These are phyloP conservation scores for Drosophila willistoni DNA, from an alignment of 1,140 invertebrate genomes.

Conservation along the genomic window DNA sequence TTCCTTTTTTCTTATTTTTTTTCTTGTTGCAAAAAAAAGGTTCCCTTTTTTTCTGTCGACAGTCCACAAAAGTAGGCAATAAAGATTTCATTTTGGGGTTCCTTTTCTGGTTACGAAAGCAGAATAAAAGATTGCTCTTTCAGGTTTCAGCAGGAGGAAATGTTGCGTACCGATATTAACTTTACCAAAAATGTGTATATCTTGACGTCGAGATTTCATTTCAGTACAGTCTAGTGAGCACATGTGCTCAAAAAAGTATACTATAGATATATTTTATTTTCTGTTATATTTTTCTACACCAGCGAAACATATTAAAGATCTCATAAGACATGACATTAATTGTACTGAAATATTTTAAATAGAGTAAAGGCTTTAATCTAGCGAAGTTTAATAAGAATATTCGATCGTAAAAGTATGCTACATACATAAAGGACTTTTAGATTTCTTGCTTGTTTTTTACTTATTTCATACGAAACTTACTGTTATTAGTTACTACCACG, in stretches of 20 bases:
- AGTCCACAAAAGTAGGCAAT: background rate
- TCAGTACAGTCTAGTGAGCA: background rate
- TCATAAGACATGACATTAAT: too few relatives aligned
- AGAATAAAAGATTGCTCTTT: background rate
- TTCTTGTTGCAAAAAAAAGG: background rate
- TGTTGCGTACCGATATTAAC: background rate
- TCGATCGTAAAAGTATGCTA: too few relatives aligned
- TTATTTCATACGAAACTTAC: too few relatives aligned
- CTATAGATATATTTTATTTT: background rate
- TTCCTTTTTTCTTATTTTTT: background rate
- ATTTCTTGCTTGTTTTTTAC: too few relatives aligned
- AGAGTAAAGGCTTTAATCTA: too few relatives aligned
- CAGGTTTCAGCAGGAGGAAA: background rate
- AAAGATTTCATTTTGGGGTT: conserved; percentile 8
- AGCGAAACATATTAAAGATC: too few relatives aligned
- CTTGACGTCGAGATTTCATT: too few relatives aligned
- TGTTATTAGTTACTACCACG: too few relatives aligned
- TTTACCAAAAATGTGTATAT: background rate
- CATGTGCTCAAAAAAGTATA: background rate
- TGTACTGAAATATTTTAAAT: too few relatives aligned
- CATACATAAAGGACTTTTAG: too few relatives aligned
- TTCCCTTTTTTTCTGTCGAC: background rate
- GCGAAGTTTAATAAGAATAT: too few relatives aligned
- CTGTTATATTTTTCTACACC: background rate
- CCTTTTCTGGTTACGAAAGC: background rate